Evolutionary conservation across 2,113 vertebrate genomes (phyloP).

Genomic region (Gila orcuttii): DNA sequence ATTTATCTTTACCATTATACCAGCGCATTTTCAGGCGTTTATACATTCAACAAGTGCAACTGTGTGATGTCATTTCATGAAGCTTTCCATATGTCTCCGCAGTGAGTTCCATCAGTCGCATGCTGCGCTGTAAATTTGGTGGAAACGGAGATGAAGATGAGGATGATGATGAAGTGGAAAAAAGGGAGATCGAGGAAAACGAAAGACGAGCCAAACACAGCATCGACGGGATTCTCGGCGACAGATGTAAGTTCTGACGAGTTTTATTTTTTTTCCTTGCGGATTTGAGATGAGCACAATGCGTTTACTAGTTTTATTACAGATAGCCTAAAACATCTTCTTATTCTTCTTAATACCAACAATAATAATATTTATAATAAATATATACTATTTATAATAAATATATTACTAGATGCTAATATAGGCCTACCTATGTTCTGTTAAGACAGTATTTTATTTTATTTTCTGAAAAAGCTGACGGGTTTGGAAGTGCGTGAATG

Average conservation of each 20-base stretch:
- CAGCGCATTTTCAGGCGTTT: not conserved
- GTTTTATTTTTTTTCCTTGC: conserved; percentile 6
- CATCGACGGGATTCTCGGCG: conserved; percentile 96
- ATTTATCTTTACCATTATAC: not conserved
- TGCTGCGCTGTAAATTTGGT: conserved; percentile 95
- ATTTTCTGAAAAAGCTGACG: not conserved
- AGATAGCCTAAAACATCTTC: too few species aligned
- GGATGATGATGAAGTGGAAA: conserved; percentile 92
- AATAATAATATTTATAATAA: not conserved
- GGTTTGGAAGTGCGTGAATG: not conserved
- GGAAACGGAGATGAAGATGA: conserved; percentile 89
- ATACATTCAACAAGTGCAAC: not conserved
- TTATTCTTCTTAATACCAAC: not conserved
- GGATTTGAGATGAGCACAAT: not conserved
- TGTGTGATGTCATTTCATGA: not conserved
- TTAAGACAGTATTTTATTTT: not conserved
- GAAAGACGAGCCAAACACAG: conserved; percentile 96
- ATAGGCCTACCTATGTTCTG: not conserved
- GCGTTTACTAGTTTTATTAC: not conserved
- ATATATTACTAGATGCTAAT: not conserved
- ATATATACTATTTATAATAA: not conserved
- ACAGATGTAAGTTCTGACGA: conserved; percentile 85
- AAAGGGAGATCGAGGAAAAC: conserved; percentile 90
- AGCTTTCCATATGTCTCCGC: not conserved
- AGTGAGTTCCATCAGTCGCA: conserved; percentile 98